These are phyloP conservation scores for Hippocampus abdominalis DNA, from an alignment of 2,113 vertebrate genomes.

Conservation along the genomic window DNA sequence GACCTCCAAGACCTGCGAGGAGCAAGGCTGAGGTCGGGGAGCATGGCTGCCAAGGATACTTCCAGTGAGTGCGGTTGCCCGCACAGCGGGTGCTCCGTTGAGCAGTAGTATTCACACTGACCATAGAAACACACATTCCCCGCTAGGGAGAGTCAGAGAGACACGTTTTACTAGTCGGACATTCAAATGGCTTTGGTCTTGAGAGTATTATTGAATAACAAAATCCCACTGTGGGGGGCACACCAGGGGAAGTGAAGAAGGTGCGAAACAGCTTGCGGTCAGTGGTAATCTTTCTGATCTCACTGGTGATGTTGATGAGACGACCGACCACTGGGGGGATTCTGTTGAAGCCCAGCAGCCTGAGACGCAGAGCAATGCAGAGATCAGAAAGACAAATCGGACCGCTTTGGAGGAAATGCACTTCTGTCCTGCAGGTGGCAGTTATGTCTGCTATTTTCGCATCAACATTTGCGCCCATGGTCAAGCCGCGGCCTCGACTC, in stretches of 20 bases:
- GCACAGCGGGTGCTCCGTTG: slow-evolving; percentile 88
- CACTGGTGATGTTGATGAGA: slow-evolving; percentile 76
- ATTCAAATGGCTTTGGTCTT: background rate
- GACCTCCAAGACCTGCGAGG: slow-evolving; percentile 96
- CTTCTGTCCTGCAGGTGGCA: background rate
- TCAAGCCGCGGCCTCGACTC: no score
- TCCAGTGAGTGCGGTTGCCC: slow-evolving; percentile 87
- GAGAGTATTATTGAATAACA: background rate
- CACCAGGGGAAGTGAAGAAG: slow-evolving; percentile 72
- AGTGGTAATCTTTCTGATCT: slow-evolving; percentile 79
- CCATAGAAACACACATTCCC: slow-evolving; percentile 94
- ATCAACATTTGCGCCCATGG: no score
- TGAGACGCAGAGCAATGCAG: slow-evolving; percentile 26
- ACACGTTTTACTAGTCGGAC: background rate
- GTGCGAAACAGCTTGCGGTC: slow-evolving; percentile 77
- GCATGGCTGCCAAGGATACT: slow-evolving; percentile 88
- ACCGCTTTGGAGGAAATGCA: background rate
- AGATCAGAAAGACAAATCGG: background rate
- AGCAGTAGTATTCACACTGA: slow-evolving; percentile 95
- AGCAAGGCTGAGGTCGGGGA: slow-evolving; percentile 85
- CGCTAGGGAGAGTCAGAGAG: slow-evolving; percentile 36
- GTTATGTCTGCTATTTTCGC: background rate
- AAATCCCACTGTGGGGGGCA: background rate
- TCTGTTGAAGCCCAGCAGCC: slow-evolving; percentile 81
- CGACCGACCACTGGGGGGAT: slow-evolving; percentile 79